Percentiles rank a stretch among this genome's conserved stretches.
Conservation (phyloP, 2,797 vertebrate genomes). For the Arctocebus calabarensis region DNA sequence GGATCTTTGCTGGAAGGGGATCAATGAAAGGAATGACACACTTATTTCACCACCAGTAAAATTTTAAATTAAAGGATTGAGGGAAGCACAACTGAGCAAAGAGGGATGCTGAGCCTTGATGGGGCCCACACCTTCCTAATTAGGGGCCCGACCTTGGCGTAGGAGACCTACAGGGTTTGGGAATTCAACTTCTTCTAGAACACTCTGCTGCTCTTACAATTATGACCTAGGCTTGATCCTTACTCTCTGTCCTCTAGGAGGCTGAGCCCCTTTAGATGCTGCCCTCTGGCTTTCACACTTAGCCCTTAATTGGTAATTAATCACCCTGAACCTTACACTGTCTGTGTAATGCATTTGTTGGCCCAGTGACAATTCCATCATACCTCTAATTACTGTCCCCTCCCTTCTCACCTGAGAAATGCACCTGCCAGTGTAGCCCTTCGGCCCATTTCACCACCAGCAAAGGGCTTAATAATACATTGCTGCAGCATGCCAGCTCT, state of each 20-base stretch:
- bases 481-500: fast-evolving
- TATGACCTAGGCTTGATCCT: neutral
- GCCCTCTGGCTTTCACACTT: slow-evolving; percentile 1
- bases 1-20: fast-evolving
- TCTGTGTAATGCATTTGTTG: neutral
- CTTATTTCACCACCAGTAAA: neutral
- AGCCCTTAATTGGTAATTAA: slow-evolving; percentile 22
- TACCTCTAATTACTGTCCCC: neutral
- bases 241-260: neutral
- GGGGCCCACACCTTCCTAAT: neutral
- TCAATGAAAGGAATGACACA: neutral
- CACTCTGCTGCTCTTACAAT: neutral
- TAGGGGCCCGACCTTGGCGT: neutral
- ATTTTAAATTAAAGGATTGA: neutral
- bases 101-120: fast-evolving
- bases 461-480: fast-evolving
- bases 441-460: neutral
- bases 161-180: neutral
- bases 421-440: neutral
- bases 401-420: neutral
- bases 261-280: neutral
- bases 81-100: neutral
- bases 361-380: neutral
- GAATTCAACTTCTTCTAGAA: neutral
- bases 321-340: neutral